Evolutionary conservation across 1,140 invertebrate species (phyloP), one percentile per base, ranked within the genome.

Genomic region (Saccostrea cuccullata): DNA sequence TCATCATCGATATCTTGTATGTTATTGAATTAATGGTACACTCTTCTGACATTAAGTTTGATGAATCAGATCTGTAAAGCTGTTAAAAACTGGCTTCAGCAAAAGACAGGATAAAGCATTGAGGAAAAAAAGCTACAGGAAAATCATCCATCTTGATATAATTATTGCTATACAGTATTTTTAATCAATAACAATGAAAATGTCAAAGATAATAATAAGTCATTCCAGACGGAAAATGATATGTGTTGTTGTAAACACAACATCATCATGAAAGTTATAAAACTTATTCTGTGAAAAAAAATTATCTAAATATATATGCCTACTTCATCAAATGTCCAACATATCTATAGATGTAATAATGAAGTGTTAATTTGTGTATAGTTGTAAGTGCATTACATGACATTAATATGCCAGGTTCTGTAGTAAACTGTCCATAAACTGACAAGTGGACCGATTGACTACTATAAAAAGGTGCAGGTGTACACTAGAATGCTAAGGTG

Each of bases 11-110:
- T 64, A 20, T 20, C 58, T 20, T 20, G n/a, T 64, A 64, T 64
- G 58, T 17, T 64, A 77, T 30, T 77, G 23, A 30, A 77, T 77
- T 77, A 77, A 30, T 36, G 23, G 30, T 11, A 77, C 30, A 77
- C 30, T 36, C 30, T 77, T 30, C 26, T 77, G 70, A 77, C 70
- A 77, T 77, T 77, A 77, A 77, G 15, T 77, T 30, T 30, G 23
- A 77, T 77, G 26, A 77, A 77, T 77, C 70, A 77, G 70, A 30
- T 77, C 30, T 30, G 11, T 77, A 30, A 77, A 30, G 70, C 26
- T 30, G 26, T 77, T 30, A 30, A 30, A 73, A 36, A 77, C 70
- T 30, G 70, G 70, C 70, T 77, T 20, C 30, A 77, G 70, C 70
- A 77, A 36, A 77, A 77, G 30, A 40, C 26, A 26, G 30, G 70